Evolutionary conservation across 1,140 invertebrate species (phyloP).

Genomic region (Ceratosolen fusciceps): DNA sequence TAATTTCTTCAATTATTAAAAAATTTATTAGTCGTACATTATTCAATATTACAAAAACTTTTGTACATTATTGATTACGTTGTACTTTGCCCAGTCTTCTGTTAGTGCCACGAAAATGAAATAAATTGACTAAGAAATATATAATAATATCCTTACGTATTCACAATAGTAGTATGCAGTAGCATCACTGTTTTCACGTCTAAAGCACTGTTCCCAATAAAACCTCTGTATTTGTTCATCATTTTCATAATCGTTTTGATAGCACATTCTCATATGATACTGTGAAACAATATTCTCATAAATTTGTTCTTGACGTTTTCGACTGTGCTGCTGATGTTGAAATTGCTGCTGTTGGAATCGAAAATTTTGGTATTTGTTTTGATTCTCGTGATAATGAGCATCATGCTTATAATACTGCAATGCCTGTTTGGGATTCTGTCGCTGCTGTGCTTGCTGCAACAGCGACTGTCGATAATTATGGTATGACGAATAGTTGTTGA

Average conservation of each 20-base stretch:
- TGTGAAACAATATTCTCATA: constrained; percentile 69
- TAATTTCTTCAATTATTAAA: too few species aligned
- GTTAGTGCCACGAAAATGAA: too few species aligned
- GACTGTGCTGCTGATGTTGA: constrained; percentile 36
- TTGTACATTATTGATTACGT: too few species aligned
- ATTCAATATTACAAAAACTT: too few species aligned
- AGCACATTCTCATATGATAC: constrained; percentile 70
- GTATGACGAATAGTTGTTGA: constrained; percentile 31
- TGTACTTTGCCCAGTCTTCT: too few species aligned
- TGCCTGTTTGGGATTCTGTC: constrained; percentile 30
- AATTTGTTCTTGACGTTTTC: constrained; percentile 62
- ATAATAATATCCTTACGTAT: constrained; percentile 66
- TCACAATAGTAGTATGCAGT: constrained; percentile 70
- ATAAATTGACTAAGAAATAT: too few species aligned
- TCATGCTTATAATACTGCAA: constrained; percentile 21
- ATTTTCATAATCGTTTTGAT: constrained; percentile 71
- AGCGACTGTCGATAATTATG: constrained; percentile 39
- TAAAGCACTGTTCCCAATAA: constrained; percentile 70
- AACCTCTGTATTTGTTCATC: constrained; percentile 70
- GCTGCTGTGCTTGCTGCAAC: constrained; percentile 32
- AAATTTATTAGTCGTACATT: too few species aligned
- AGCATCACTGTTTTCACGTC: constrained; percentile 64
- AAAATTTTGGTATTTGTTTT: constrained; percentile 46
- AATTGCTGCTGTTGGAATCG: constrained; percentile 44
- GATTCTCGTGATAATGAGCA: constrained; percentile 18